A percentile compares a stretch with the other conserved stretches of the same genome.
phyloP scores from a whole-genome alignment of 2,797 vertebrate genomes.

The Coregonus ussuriensis region DNA sequence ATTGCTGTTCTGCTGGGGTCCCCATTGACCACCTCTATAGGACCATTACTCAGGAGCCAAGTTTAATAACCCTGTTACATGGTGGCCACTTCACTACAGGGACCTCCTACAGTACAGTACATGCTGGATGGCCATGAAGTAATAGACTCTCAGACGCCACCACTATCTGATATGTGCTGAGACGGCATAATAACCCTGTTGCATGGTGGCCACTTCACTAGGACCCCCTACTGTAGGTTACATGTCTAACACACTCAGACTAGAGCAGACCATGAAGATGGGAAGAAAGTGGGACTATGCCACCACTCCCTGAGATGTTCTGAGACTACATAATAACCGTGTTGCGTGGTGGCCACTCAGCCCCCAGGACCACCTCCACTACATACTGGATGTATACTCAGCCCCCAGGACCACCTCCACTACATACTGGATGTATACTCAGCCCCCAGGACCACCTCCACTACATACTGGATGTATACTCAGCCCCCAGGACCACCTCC shows the following conservation, averaged over 20 bases:
- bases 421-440: no score
- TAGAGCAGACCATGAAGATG: conserved; percentile 19
- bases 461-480: no score
- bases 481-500: no score
- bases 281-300: no score
- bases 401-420: no score
- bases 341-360: no score
- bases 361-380: no score
- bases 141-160: conserved; percentile 67
- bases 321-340: conserved; percentile 31
- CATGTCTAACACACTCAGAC: conserved; percentile 26
- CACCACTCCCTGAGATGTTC: conserved; percentile 18
- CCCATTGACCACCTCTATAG: conserved; percentile 38
- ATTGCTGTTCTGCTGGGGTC: conserved; percentile 51
- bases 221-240: conserved; percentile 17
- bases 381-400: no score
- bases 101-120: conserved; percentile 41
- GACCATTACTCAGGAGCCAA: conserved; percentile 63
- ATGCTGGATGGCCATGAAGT: conserved; percentile 35
- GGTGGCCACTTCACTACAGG: conserved; percentile 41
- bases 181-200: conserved; percentile 30
- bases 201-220: conserved; percentile 28
- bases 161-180: conserved; percentile 30
- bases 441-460: no score
- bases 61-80: conserved; percentile 63